Base-by-base conservation (phyloP, 2,888 invertebrate genomes). In the Endotricha flammealis region DNA sequence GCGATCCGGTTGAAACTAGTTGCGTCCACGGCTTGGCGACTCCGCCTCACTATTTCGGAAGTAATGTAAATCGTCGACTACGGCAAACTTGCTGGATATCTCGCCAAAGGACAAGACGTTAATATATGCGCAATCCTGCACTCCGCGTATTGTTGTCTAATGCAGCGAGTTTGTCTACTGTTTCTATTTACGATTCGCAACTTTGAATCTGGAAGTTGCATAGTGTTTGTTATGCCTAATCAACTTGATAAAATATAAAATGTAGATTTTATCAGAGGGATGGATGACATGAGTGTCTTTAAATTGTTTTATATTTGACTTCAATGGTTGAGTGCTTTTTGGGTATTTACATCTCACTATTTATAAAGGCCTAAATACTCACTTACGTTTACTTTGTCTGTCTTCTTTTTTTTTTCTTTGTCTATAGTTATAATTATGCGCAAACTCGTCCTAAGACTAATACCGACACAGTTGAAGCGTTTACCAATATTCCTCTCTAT, bases 71-170 rank as follows among this genome's bases (percentile, higher is more conserved):
- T 85, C 76, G 80, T 72, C 68, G 67, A 65, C 67, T 62, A 67
- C 67, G 72, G 62, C 72, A 54, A 82, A 83, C 70, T 85, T 81
- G 61, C 61, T 62, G 65, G 79, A 81, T 76, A 80, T 75, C 80
- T 79, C 64, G 72, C 78, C 72, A 76, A 79, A 80, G 83, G 85
- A 85, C 83, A 78, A 81, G 81, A 82, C 78, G 81, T 67, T 85
- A 85, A 85, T 85, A 73, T 83, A 85, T 85, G 79, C 74, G 66
- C 76, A 76, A 79, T 78, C 72, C 76, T 70, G 77, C 72, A 72
- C 69, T 68, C 64, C 67, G 72, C 75, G 77, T 79, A 78, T 83
- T 82, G 80, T 79, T 70, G 70, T 67, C 72, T 79, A 78, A 78
- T 80, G 78, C 69, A 58, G 50, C 52, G 67, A 78, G 74, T 79